These are phyloP conservation scores for Petromus typicus DNA, from an alignment of 2,113 vertebrate genomes.

Conservation along the genomic window DNA sequence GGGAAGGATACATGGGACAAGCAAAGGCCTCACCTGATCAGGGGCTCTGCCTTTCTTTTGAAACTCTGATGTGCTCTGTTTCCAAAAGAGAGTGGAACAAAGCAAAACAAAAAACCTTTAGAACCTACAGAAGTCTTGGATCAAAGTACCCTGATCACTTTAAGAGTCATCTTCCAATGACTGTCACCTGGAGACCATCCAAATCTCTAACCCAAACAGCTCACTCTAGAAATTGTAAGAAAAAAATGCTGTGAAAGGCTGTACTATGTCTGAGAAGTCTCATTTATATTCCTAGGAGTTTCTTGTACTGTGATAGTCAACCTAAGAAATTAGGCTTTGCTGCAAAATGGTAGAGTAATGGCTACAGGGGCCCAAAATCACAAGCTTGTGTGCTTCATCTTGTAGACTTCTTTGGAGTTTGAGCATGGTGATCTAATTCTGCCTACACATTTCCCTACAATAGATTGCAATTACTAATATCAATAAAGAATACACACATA, in stretches of 20 bases:
- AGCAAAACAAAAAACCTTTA: neutral
- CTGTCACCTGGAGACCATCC: fast-evolving
- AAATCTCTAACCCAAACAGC: neutral
- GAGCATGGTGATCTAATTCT: neutral
- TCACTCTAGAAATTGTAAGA: too few species aligned
- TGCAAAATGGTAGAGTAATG: neutral
- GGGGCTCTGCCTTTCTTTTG: neutral
- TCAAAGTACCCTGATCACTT: neutral
- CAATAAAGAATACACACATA: neutral
- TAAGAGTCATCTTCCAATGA: neutral
- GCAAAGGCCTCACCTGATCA: fast-evolving
- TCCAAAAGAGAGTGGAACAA: neutral
- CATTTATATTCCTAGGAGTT: neutral
- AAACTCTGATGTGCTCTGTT: neutral
- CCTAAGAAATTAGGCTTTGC: neutral
- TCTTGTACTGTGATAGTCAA: neutral
- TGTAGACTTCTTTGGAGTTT: neutral
- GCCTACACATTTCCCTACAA: neutral
- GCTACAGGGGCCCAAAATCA: neutral
- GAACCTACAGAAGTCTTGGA: neutral
- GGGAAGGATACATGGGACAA: neutral
- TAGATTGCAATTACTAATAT: neutral
- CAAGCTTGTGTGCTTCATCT: neutral
- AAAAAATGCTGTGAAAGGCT: neutral
- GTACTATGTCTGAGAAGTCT: neutral